phyloP scores from a whole-genome alignment of 1,140 invertebrate genomes.

The Trichomalopsis sarcophagae region DNA sequence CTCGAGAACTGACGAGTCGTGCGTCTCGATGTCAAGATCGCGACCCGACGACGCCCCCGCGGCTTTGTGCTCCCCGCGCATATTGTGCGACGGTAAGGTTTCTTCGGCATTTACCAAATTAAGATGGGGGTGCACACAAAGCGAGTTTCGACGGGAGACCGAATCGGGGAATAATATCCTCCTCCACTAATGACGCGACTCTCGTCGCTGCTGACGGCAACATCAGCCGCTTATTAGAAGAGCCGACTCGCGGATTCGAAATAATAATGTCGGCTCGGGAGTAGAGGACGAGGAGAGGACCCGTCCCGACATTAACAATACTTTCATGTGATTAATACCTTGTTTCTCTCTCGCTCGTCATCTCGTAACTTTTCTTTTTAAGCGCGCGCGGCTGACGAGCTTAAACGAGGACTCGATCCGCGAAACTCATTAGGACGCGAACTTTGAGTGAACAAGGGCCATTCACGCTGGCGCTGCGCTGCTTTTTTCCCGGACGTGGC shows the following conservation, averaged over 20 bases:
- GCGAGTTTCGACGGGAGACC: background rate
- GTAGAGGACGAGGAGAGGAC: background rate
- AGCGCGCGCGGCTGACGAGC: background rate
- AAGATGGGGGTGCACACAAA: background rate
- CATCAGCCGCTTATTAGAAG: slow-evolving; percentile 2
- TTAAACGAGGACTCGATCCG: slow-evolving; percentile 12
- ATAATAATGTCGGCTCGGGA: background rate
- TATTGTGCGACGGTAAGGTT: background rate
- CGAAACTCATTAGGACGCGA: slow-evolving; percentile 14
- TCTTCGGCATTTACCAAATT: slow-evolving; percentile 10
- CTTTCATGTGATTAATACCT: slow-evolving; percentile 6
- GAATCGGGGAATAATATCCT: slow-evolving; percentile 1
- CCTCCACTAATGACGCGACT: slow-evolving; percentile 5
- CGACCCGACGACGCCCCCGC: background rate
- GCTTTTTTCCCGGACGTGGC: background rate
- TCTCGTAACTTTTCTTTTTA: background rate
- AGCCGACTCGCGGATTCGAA: background rate
- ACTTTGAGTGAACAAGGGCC: background rate
- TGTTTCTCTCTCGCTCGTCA: background rate
- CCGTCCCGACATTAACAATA: background rate
- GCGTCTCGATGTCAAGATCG: no score
- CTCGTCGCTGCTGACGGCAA: background rate
- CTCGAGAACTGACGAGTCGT: background rate
- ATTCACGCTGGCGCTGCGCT: background rate
- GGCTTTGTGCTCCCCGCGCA: background rate